Conservation (phyloP, 2,888 invertebrate genomes). For the Gisinianus flammeolus region DNA sequence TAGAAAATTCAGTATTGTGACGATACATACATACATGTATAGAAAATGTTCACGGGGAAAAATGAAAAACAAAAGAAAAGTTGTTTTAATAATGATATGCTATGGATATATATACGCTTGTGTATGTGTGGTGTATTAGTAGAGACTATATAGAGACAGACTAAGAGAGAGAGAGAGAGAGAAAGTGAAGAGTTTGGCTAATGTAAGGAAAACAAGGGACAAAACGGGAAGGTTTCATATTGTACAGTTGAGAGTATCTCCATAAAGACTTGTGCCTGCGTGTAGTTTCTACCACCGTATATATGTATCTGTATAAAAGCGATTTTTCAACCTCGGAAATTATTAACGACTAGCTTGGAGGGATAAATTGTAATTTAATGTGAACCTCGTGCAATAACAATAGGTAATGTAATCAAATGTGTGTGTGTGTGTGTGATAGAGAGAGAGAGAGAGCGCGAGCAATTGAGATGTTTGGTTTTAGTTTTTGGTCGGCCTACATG, state of each 20-base stretch:
- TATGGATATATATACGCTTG: too few species aligned
- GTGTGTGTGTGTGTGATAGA: slow-evolving; percentile 49
- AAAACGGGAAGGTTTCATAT: neutral
- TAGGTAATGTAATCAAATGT: slow-evolving; percentile 30
- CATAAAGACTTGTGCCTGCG: neutral
- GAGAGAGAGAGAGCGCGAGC: neutral
- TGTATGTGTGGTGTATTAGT: too few species aligned
- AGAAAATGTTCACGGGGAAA: neutral
- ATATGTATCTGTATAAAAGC: neutral
- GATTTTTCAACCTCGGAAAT: slow-evolving; percentile 27
- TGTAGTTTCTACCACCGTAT: neutral
- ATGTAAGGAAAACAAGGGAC: slow-evolving; percentile 15
- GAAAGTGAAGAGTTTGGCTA: neutral
- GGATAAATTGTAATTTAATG: slow-evolving; percentile 49
- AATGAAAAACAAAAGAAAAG: neutral
- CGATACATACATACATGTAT: neutral
- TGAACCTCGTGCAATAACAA: slow-evolving; percentile 45
- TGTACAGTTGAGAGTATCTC: neutral
- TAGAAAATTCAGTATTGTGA: too few species aligned
- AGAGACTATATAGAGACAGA: too few species aligned
- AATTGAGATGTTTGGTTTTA: slow-evolving; percentile 63
- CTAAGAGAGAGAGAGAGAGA: too few species aligned
- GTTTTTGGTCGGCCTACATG: slow-evolving; percentile 35
- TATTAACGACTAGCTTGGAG: slow-evolving; percentile 39
- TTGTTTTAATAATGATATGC: too few species aligned